These are phyloP conservation scores for Thymelicus lineola DNA, from an alignment of 2,888 invertebrate species.

Conservation along the genomic window DNA sequence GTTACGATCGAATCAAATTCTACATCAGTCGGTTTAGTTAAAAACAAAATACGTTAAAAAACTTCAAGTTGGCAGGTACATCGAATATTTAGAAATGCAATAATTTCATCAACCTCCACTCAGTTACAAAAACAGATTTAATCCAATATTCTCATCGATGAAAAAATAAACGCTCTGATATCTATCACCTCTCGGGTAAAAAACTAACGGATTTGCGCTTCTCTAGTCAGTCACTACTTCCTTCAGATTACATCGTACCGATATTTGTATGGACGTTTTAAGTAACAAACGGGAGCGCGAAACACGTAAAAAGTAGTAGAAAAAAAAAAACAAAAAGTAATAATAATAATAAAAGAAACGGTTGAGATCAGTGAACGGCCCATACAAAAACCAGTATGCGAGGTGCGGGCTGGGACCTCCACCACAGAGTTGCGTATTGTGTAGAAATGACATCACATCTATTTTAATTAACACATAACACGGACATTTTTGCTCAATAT, in stretches of 20 bases:
- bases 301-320: slow-evolving; percentile 58
- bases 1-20: slow-evolving; percentile 8
- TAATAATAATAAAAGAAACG: slow-evolving; percentile 50
- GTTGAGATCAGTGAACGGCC: slow-evolving; percentile 76
- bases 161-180: slow-evolving; percentile 76
- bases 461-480: too few relatives aligned
- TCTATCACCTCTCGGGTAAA: slow-evolving; percentile 54
- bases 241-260: slow-evolving; percentile 49
- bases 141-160: slow-evolving; percentile 64
- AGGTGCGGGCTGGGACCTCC: slow-evolving; percentile 18
- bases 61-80: slow-evolving; percentile 6
- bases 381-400: slow-evolving; percentile 69
- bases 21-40: slow-evolving; percentile 13
- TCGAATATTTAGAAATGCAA: slow-evolving; percentile 17
- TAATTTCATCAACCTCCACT: slow-evolving; percentile 44
- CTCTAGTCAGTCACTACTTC: slow-evolving; percentile 14
- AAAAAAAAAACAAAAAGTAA: slow-evolving; percentile 46
- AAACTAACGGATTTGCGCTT: slow-evolving; percentile 60
- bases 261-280: slow-evolving; percentile 72
- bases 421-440: not conserved
- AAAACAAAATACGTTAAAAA: slow-evolving; percentile 1
- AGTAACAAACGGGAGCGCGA: slow-evolving; percentile 48
- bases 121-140: slow-evolving; percentile 47
- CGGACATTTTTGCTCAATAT: too few relatives aligned
- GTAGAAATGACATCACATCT: not conserved